phyloP scores from a whole-genome alignment of 2,888 invertebrate species.

The Cynaeus angustus region DNA sequence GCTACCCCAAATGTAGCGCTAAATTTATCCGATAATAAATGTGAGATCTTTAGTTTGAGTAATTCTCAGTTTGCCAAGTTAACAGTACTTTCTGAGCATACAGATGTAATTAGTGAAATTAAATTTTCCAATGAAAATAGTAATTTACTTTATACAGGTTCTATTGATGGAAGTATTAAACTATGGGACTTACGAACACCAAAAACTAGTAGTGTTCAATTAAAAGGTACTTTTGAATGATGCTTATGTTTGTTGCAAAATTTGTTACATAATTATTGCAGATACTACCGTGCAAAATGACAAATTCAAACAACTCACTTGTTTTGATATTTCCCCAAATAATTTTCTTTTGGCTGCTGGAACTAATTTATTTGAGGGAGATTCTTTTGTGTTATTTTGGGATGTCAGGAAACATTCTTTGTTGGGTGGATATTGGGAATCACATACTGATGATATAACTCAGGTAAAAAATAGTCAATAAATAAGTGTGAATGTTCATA shows the following conservation, averaged over 20 bases:
- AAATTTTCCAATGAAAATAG: conserved; percentile 76
- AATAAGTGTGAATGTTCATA: too few species aligned
- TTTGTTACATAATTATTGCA: conserved; percentile 52
- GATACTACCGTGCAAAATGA: conserved; percentile 60
- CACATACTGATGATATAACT: conserved; percentile 88
- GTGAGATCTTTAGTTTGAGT: conserved; percentile 72
- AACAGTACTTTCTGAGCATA: conserved; percentile 71
- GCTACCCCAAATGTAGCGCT: conserved; percentile 71
- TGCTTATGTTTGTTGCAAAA: neutral
- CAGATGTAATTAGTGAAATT: conserved; percentile 73
- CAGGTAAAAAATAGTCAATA: conserved; percentile 76
- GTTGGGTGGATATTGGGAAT: conserved; percentile 88
- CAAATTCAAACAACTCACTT: conserved; percentile 75
- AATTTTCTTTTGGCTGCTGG: conserved; percentile 84
- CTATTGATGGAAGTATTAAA: conserved; percentile 75
- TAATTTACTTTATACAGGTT: conserved; percentile 76
- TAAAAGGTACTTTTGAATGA: conserved; percentile 66
- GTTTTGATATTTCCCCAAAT: conserved; percentile 84
- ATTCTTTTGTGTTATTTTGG: conserved; percentile 87
- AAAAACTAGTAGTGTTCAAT: conserved; percentile 70
- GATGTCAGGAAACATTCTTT: conserved; percentile 79
- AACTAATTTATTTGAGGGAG: conserved; percentile 80
- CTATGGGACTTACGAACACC: conserved; percentile 78
- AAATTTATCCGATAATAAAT: conserved; percentile 72
- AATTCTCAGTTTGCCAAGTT: conserved; percentile 66